Percentiles rank a stretch among this genome's conserved stretches.
Evolutionary conservation across 2,797 vertebrate species (phyloP).

Genomic region (Neopelma chrysocephalum): DNA sequence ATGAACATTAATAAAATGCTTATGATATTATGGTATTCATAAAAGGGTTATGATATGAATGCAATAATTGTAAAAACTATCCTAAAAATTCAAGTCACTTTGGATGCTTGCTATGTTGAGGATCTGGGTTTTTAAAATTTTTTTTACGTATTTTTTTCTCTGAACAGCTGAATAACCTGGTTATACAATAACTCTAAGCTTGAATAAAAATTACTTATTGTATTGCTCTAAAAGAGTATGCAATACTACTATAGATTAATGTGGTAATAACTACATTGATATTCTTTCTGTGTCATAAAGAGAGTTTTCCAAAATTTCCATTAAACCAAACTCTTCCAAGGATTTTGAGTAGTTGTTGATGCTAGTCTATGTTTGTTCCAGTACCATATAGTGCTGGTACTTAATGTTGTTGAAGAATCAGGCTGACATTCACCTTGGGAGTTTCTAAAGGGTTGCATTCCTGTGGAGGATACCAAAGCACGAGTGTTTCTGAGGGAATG

Average conservation of each 20-base stretch:
- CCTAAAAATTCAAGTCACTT: background rate
- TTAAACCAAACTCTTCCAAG: background rate
- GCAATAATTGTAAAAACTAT: background rate
- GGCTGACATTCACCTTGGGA: background rate
- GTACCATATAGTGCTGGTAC: fast-evolving
- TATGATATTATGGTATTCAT: background rate
- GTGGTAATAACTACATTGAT: background rate
- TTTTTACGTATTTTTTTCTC: background rate
- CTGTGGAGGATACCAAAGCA: background rate
- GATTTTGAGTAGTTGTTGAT: background rate
- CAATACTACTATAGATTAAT: background rate
- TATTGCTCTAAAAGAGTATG: background rate
- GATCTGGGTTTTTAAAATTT: background rate
- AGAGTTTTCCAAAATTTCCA: background rate
- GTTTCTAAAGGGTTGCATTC: background rate
- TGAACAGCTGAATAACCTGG: background rate
- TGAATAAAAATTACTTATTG: background rate
- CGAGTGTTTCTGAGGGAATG: background rate
- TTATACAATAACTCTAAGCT: background rate
- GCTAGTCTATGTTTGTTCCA: background rate
- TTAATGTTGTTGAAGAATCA: background rate
- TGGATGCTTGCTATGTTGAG: background rate
- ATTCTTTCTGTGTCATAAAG: background rate
- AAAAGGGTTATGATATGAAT: background rate
- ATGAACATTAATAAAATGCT: background rate